These are phyloP conservation scores for Patella pellucida DNA, from an alignment of 2,888 invertebrate species.

Conservation along the genomic window DNA sequence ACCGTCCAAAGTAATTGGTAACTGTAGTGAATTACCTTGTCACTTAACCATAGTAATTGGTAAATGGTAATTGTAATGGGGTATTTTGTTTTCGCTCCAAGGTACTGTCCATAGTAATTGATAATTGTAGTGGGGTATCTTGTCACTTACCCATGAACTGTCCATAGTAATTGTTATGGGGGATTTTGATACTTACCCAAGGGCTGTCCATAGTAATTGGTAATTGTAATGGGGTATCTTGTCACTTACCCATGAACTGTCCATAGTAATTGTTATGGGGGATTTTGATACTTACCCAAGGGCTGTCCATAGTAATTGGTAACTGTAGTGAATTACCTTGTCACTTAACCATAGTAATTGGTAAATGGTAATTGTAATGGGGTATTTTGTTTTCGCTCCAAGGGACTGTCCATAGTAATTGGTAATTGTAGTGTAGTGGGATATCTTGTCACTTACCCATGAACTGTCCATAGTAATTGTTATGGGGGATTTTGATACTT, in stretches of 20 bases:
- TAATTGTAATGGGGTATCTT: slow-evolving; percentile 33
- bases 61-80: slow-evolving; percentile 41
- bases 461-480: slow-evolving; percentile 63
- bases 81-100: slow-evolving; percentile 53
- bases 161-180: slow-evolving; percentile 57
- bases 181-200: slow-evolving; percentile 53
- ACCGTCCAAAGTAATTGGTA: slow-evolving; percentile 61
- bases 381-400: slow-evolving; percentile 48
- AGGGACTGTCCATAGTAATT: slow-evolving; percentile 64
- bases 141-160: slow-evolving; percentile 61
- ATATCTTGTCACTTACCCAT: slow-evolving; percentile 54
- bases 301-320: slow-evolving; percentile 66
- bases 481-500: slow-evolving; percentile 18
- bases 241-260: slow-evolving; percentile 64
- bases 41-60: slow-evolving; percentile 66
- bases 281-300: slow-evolving; percentile 55
- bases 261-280: slow-evolving; percentile 52
- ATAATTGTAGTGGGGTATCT: slow-evolving; percentile 41
- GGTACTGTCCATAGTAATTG: slow-evolving; percentile 65
- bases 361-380: no score
- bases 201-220: slow-evolving; percentile 66
- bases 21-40: no score
- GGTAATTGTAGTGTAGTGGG: slow-evolving; percentile 50
- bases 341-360: not conserved
- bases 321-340: slow-evolving; percentile 61